Evolutionary conservation across 2,888 invertebrate species (phyloP), one percentile per base, ranked within the genome.

Genomic region (Limnephilus auricula): DNA sequence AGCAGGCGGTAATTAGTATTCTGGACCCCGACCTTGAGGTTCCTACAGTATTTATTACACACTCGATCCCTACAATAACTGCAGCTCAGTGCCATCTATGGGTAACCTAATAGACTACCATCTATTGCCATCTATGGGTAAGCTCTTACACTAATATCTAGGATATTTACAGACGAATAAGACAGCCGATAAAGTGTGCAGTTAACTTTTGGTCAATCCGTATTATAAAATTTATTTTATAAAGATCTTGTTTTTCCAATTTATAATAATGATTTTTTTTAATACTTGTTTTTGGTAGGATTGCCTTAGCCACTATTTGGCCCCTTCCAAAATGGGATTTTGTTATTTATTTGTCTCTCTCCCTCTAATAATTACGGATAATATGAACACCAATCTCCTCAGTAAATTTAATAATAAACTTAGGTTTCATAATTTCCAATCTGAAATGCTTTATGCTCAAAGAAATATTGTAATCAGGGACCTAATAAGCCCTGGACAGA

Each of bases 311-410:
- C 85, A 85, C 6, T 45, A 85, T 85, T 40, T 30, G 85, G 85
- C 85, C 65, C 65, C 65, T 65, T 65, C 65, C 65, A 65, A 65
- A 65, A n/a, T 25, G 25, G 25, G 25, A n/a, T 65, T 65, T 82
- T 82, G 32, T 34, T 32, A 32, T 82, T 85, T 45, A n/a, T 85
- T 40, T 25, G n/a, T 50, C 45, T 85, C 30, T 85, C 85, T 85
- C 4, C 32, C 80, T 82, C 31, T 32, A 82, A 34, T 82, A 82
- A 85, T 30, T 85, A 85, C 31, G 40, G 30, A 85, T 85, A 85
- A 85, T 45, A 31, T 45, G 45, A 85, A 85, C 85, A 85, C 85
- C 85, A 85, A 85, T 85, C 40, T 85, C 30, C 34, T 85, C 85
- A 13, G 83, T 25, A 83, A 32, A 83, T 83, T 65, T 65, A 65